Evolutionary conservation across 2,888 invertebrate genomes (phyloP), one percentile per base, ranked within the genome.

Genomic region (Agonopterix alstromeriana): DNA sequence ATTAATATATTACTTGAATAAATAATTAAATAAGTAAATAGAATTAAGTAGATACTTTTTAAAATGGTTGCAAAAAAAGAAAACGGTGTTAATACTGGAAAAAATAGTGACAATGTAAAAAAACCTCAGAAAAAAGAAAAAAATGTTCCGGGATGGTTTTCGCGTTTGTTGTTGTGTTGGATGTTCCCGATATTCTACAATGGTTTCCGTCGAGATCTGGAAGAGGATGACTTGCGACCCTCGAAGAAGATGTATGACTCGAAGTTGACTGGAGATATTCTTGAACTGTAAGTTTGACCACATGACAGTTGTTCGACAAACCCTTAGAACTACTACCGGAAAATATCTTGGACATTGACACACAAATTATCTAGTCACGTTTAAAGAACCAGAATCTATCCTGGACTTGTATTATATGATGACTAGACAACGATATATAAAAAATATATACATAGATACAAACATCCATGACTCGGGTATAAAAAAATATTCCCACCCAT

Each of bases 181-280:
- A 93, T 95, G 48, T 85, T 94, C 65, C 93, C 92, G 4, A 82
- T 95, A 63, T 96, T 96, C 78, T 92, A 91, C 60, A 92, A 92
- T 67, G 97, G 96, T 0, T 92, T 92, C 62, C 90, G 87, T 49
- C 92, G 94, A 62, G 92, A 93, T 46, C 76, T 97, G 45, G 94
- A 93, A 56, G 90, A 93, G 43, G 87, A 91, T 27, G 97, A 97
- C 77, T 82, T 97, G 42, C 93, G 93, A 65, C 92, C 93, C 60
- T 92, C 95, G 0, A 86, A 94, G 45, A 85, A 81, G 40, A 86
- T 85, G 17, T 96, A 96, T 73, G 89, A 90, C 65, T 96, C 96
- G 10, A 89, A 89, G 63, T 43, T 67, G 35, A 85, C 94, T n/a
- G 94, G 94, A 8, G 92, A 94, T 67, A 78, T 85, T 67, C 79